Percentiles rank a stretch among this genome's conserved stretches.
phyloP scores from a whole-genome alignment of 2,797 vertebrate species.

The Danio albolineatus region DNA sequence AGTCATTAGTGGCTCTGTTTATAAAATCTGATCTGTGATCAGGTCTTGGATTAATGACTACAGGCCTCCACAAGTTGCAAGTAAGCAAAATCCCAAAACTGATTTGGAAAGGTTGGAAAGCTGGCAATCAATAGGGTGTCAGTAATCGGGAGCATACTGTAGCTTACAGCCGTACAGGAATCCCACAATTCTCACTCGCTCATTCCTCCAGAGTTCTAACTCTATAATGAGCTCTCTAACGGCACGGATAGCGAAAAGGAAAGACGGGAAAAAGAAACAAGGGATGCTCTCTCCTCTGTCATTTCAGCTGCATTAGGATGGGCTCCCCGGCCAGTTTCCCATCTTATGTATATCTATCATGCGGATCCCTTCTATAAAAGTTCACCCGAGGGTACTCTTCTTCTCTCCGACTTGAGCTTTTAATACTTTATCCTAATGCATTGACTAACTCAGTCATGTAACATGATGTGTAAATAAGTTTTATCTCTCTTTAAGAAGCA shows the following conservation, averaged over 20 bases:
- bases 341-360: background rate
- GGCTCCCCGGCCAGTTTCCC: background rate
- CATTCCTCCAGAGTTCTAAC: constrained; percentile 37
- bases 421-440: background rate
- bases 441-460: constrained; percentile 4
- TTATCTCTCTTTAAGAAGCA: constrained; percentile 8
- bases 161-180: constrained; percentile 30
- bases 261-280: constrained; percentile 24
- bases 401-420: constrained; percentile 13
- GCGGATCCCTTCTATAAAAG: constrained; percentile 10
- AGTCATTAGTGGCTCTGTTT: constrained; percentile 8
- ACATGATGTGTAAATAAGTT: constrained; percentile 39
- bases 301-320: constrained; percentile 7
- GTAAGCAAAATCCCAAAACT: constrained; percentile 29
- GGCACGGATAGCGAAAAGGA: constrained; percentile 20
- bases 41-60: constrained; percentile 21
- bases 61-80: background rate
- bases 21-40: constrained; percentile 20
- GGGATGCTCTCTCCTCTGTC: constrained; percentile 24
- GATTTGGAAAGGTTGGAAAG: constrained; percentile 19
- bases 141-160: constrained; percentile 3
- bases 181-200: constrained; percentile 11
- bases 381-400: background rate
- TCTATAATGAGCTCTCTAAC: constrained; percentile 54
- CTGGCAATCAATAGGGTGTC: background rate